A percentile compares a stretch with the other conserved stretches of the same genome.
Conservation (phyloP, 2,888 invertebrate genomes). For the Cacoxenus indagator region DNA sequence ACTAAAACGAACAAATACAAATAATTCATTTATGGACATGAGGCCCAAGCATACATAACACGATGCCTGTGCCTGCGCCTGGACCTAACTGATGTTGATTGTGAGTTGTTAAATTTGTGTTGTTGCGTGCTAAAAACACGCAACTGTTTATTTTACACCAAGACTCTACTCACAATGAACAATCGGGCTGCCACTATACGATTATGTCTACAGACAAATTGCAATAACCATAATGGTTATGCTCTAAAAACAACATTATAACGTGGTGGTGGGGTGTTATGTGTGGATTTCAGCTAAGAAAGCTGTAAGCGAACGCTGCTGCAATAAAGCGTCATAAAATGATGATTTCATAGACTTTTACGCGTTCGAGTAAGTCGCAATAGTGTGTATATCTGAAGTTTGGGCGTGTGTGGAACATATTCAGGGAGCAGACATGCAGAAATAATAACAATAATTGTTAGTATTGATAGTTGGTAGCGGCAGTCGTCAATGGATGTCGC, state of each 20-base stretch:
- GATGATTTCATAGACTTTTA: constrained; percentile 65
- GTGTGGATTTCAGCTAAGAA: not conserved
- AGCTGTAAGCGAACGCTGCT: constrained; percentile 28
- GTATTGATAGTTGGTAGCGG: constrained; percentile 8
- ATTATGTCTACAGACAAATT: constrained; percentile 65
- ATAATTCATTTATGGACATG: constrained; percentile 56
- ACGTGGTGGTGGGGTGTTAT: not conserved
- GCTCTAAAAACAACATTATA: constrained; percentile 17
- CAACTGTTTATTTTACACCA: constrained; percentile 60
- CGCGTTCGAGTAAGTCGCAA: constrained; percentile 28
- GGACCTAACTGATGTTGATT: too few relatives aligned
- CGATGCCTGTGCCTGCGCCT: not conserved
- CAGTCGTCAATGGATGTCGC: not conserved
- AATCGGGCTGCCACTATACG: constrained; percentile 40
- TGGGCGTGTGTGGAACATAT: not conserved
- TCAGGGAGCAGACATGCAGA: not conserved
- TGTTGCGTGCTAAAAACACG: constrained; percentile 37
- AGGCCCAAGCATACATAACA: constrained; percentile 9
- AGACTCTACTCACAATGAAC: not conserved
- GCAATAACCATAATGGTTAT: constrained; percentile 64
- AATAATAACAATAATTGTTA: constrained; percentile 18
- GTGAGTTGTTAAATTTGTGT: constrained; percentile 19
- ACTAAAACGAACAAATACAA: constrained; percentile 32
- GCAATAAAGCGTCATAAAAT: constrained; percentile 51
- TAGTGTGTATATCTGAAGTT: not conserved